Base-by-base conservation (phyloP, 2,797 vertebrate species). In the Meriones psammophilus region DNA sequence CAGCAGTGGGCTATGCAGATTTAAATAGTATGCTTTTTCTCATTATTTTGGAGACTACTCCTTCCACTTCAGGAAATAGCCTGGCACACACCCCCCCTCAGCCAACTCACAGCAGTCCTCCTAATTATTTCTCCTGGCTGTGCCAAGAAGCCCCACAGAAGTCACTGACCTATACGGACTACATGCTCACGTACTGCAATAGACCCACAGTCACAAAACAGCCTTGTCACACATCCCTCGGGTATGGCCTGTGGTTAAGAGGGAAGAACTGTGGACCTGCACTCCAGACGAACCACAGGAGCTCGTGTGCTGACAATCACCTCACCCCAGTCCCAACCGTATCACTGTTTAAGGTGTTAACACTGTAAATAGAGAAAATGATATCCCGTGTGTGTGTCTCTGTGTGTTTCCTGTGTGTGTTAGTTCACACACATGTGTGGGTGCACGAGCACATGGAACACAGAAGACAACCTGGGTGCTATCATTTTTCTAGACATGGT, bases 321-420 rank as follows among this genome's bases (percentile, higher is more conserved):
- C 85, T 56, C 94, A 88, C 5, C 28, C 77, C 24, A 88, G 62
- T 36, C 8, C 80, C 26, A 69, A 28, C 74, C 77, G 56, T 39
- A 87, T 64, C 69, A 56, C 3, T 87, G 18, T 73, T 88, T 69
- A 92, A 79, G 93, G 3, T 68, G 36, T 36, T 86, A n/a, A 87
- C 56, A 69, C 10, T 66, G 28, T 22, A 88, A 89, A 36, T 50
- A n/a, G 8, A 96, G 42, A 69, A 92, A 95, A 81, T 14, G 15
- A 26, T 79, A 64, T 0, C 33, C 1, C 24, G 10, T 81, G 54
- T 24, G 33, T 60, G 12, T 80, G 22, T 36, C 33, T 60, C 10
- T 60, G 12, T 60, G 8, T 80, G 56, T 81, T 5, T 64, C 3
- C 6, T 62, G 0, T 39, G 1, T 81, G 13, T 79, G 17, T 50